phyloP scores from a whole-genome alignment of 1,140 invertebrate species.

The Zaprionus africanus region DNA sequence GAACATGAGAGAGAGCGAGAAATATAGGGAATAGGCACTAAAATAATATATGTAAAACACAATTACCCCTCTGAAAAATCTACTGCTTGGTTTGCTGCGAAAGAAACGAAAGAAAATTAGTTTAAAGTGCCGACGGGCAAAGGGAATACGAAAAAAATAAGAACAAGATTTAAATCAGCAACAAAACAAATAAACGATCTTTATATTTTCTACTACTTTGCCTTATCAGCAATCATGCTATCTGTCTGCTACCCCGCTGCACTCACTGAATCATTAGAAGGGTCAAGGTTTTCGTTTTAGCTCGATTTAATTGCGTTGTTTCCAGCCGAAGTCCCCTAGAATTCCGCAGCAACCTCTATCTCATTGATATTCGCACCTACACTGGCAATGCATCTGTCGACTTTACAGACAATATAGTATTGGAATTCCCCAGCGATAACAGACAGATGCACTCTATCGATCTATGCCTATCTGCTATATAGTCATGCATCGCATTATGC shows the following conservation, averaged over 20 bases:
- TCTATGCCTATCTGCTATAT: constrained; percentile 7
- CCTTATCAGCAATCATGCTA: not conserved
- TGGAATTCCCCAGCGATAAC: constrained; percentile 6
- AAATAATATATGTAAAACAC: too few species aligned
- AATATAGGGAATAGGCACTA: too few species aligned
- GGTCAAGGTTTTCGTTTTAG: not conserved
- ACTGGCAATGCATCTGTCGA: not conserved
- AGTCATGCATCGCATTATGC: not conserved
- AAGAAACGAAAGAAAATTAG: not conserved
- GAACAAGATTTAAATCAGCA: not conserved
- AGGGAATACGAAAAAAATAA: not conserved
- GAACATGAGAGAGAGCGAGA: too few species aligned
- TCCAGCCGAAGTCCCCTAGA: not conserved
- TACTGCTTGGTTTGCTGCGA: not conserved
- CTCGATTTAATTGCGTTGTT: constrained; percentile 1
- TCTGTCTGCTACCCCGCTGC: constrained; percentile 1
- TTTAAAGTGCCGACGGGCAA: not conserved
- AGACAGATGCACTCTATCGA: constrained; percentile 1
- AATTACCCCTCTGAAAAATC: too few species aligned
- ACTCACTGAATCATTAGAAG: not conserved
- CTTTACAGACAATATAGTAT: not conserved
- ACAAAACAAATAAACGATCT: not conserved
- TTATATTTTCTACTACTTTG: not conserved
- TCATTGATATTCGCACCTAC: constrained; percentile 2
- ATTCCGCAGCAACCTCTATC: not conserved